Conservation (phyloP, 2,113 vertebrate genomes). For the Girardinichthys multiradiatus region DNA sequence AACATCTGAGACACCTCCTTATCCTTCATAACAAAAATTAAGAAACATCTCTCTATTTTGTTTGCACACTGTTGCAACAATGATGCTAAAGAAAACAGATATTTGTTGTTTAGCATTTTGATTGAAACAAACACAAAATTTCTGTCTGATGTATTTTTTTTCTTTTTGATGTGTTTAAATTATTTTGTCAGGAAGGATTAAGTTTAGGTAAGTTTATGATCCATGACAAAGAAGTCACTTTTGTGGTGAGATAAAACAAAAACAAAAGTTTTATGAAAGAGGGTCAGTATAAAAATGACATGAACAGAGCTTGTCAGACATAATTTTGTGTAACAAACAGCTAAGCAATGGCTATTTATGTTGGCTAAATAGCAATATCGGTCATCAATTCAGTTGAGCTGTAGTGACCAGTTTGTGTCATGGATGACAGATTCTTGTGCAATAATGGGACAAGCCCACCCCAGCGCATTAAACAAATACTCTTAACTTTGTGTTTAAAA, state of each 20-base stretch:
- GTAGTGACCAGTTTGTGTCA: too few relatives aligned
- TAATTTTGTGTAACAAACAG: too few relatives aligned
- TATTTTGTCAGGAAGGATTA: not conserved
- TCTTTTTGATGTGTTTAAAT: not conserved
- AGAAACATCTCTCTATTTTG: not conserved
- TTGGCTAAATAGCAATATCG: not conserved
- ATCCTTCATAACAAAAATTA: conserved; percentile 9
- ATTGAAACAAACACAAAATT: too few relatives aligned
- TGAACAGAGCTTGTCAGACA: too few relatives aligned
- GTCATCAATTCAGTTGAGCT: not conserved
- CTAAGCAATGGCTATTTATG: too few relatives aligned
- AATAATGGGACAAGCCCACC: not conserved
- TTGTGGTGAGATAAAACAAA: not conserved
- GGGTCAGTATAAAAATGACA: not conserved
- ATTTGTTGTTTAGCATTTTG: too few relatives aligned
- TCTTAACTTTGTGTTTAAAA: not conserved
- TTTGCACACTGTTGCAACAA: not conserved
- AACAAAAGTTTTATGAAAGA: too few relatives aligned
- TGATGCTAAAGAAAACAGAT: not conserved
- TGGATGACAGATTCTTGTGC: too few relatives aligned
- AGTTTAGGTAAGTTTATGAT: not conserved
- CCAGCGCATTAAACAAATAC: not conserved
- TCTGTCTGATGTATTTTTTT: too few relatives aligned
- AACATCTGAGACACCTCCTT: conserved; percentile 19
- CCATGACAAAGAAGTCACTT: not conserved